Base-by-base conservation (phyloP, 1,140 invertebrate species). In the Caligus rogercresseyi region DNA sequence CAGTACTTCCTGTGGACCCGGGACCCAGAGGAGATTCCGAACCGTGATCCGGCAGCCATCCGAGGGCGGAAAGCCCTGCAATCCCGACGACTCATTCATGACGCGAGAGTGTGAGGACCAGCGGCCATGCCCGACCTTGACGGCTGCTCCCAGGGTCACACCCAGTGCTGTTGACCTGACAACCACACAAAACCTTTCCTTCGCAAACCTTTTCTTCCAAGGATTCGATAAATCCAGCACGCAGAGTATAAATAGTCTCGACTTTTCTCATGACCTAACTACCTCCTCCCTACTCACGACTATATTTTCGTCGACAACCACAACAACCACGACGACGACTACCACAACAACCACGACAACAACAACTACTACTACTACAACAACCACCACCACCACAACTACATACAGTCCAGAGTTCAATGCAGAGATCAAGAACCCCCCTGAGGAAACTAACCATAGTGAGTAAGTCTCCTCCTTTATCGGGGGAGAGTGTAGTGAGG, bases 1-100 rank as follows among this genome's bases (percentile, higher is more conserved):
- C 74, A 86, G 83, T 71, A 83, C 83, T 68, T 81, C 83, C 31
- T 90, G 88, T 71, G 87, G 87, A 52, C 86, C 89, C 26, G 89
- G 88, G n/a, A 86, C 89, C 71, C 86, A 85, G 72, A 78, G 82
- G 69, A 79, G 88, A 65, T 81, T 80, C 63, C 77, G 88, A 65
- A 80, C 81, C 66, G 79, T 91, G 19, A 72, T 83, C 59, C 80
- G 83, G 69, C 83, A 83, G 66, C 80, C 84, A n/a, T 77, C 84
- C 31, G 75, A 84, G 15, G 84, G 85, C 14, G 87, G 87, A 1
- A 74, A 78, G 21, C 75, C 80, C 13, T 91, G 89, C 75, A 86
- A 87, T 18, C 81, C 85, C 1, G 75, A 89, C 18, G 77, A 83
- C n/a, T 7, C 31, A 11, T 43, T 43, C 31, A 43, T 43, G 31